These are phyloP conservation scores for Melanotaenia maccullochi DNA, from an alignment of 2,797 vertebrate genomes.

Conservation along the genomic window DNA sequence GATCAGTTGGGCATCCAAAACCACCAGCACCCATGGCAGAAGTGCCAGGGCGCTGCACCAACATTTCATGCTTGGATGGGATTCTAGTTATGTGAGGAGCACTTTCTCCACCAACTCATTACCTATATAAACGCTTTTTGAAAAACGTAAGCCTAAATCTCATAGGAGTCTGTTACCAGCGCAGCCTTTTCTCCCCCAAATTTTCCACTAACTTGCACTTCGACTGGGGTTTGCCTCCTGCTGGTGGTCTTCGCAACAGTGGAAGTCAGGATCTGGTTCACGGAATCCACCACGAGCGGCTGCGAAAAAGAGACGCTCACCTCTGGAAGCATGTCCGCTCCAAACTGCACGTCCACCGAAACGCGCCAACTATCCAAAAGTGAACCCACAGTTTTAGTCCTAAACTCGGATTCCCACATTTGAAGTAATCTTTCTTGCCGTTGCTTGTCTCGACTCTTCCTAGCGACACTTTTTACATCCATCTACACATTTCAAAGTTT, in stretches of 20 bases:
- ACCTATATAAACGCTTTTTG: not conserved
- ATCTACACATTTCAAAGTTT: constrained; percentile 26
- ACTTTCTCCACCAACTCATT: constrained; percentile 66
- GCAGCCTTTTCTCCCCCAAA: not conserved
- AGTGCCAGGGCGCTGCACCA: constrained; percentile 70
- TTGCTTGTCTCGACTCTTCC: constrained; percentile 6
- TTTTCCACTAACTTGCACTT: constrained; percentile 10
- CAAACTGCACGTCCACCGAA: not conserved
- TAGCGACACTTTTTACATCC: constrained; percentile 19
- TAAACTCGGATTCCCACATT: constrained; percentile 23
- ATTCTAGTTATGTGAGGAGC: constrained; percentile 50
- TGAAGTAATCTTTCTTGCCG: constrained; percentile 32
- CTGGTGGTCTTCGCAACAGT: constrained; percentile 10
- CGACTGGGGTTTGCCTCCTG: constrained; percentile 13
- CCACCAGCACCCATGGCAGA: constrained; percentile 73
- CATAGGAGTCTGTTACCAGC: not conserved
- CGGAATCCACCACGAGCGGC: constrained; percentile 47
- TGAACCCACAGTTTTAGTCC: constrained; percentile 40
- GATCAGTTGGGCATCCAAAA: constrained; percentile 76
- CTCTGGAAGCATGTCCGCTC: constrained; percentile 39
- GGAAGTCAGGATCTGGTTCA: constrained; percentile 25
- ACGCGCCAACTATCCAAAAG: constrained; percentile 44
- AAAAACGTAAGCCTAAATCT: not conserved
- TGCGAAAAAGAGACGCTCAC: constrained; percentile 32
- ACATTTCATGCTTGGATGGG: constrained; percentile 77